A percentile compares a stretch with the other conserved stretches of the same genome.
These are phyloP conservation scores for Nycticebus coucang DNA, from an alignment of 2,113 vertebrate genomes.

Conservation along the genomic window DNA sequence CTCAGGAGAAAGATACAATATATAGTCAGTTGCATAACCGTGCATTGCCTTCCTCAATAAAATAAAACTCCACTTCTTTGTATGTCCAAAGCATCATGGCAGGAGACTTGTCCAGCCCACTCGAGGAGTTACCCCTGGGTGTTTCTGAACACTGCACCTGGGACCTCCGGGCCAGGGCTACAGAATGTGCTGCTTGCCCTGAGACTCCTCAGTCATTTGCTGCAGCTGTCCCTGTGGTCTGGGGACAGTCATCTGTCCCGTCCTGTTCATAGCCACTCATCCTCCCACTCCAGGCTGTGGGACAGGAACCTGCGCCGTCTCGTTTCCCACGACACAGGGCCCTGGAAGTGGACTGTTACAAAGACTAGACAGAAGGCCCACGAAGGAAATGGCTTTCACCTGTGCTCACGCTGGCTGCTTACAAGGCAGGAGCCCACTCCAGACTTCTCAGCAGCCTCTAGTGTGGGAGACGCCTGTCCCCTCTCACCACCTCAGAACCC, in stretches of 20 bases:
- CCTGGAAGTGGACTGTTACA: neutral
- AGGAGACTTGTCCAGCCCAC: neutral
- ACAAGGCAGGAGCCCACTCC: neutral
- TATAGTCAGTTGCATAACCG: neutral
- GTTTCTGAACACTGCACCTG: rapidly evolving
- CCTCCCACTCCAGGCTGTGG: neutral
- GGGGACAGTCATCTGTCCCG: neutral
- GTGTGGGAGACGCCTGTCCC: rapidly evolving
- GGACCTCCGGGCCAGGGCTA: rapidly evolving
- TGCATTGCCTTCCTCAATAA: neutral
- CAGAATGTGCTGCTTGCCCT: neutral
- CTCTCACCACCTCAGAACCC: neutral
- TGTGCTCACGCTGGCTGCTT: neutral
- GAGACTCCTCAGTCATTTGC: neutral
- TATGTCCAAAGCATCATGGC: too few species aligned
- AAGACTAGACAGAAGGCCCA: neutral
- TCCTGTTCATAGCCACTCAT: neutral
- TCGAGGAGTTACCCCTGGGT: too few species aligned
- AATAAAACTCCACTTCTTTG: neutral
- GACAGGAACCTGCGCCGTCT: too few species aligned
- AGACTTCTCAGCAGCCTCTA: neutral
- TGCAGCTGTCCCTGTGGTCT: neutral
- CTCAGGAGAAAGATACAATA: neutral
- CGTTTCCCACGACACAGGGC: neutral
- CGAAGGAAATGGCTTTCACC: neutral